Percentiles rank a stretch among this genome's conserved stretches.
Evolutionary conservation across 2,888 invertebrate genomes (phyloP).

Genomic region (Hemicrepidius hirtus): DNA sequence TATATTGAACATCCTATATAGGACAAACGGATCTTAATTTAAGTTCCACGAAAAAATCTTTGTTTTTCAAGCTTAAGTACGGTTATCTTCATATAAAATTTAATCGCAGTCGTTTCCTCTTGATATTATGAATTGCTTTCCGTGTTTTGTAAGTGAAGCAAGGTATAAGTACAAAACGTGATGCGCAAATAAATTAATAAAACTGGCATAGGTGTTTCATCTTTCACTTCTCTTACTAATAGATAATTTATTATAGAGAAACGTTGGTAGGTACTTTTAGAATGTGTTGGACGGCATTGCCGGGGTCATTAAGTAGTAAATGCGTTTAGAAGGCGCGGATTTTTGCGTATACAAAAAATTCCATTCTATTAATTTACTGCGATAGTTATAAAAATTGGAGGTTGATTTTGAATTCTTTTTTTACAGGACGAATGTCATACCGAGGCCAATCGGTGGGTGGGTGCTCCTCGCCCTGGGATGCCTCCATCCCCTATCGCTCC

Average conservation of each 20-base stretch:
- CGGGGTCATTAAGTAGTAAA: constrained; percentile 33
- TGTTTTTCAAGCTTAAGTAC: too few species aligned
- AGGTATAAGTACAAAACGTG: constrained; percentile 41
- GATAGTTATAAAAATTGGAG: neutral
- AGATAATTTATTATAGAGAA: constrained; percentile 50
- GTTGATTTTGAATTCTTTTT: constrained; percentile 59
- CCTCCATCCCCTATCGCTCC: constrained; percentile 79
- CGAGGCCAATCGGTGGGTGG: constrained; percentile 80
- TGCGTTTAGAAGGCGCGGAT: constrained; percentile 35
- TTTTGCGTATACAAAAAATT: constrained; percentile 19
- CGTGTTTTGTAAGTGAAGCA: constrained; percentile 35
- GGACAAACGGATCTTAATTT: too few species aligned
- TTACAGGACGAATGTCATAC: constrained; percentile 83
- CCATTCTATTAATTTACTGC: neutral
- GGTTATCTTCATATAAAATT: too few species aligned
- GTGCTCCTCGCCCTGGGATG: constrained; percentile 73
- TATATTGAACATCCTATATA: too few species aligned
- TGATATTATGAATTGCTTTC: constrained; percentile 28
- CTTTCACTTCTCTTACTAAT: constrained; percentile 50
- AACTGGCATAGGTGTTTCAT: constrained; percentile 48
- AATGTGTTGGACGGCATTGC: constrained; percentile 39
- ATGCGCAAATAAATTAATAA: constrained; percentile 51
- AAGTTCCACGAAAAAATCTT: too few species aligned
- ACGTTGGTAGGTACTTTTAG: constrained; percentile 40
- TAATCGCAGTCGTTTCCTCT: too few species aligned